Conservation (phyloP, 2,888 invertebrate species). For the Xiphydria camelus region DNA sequence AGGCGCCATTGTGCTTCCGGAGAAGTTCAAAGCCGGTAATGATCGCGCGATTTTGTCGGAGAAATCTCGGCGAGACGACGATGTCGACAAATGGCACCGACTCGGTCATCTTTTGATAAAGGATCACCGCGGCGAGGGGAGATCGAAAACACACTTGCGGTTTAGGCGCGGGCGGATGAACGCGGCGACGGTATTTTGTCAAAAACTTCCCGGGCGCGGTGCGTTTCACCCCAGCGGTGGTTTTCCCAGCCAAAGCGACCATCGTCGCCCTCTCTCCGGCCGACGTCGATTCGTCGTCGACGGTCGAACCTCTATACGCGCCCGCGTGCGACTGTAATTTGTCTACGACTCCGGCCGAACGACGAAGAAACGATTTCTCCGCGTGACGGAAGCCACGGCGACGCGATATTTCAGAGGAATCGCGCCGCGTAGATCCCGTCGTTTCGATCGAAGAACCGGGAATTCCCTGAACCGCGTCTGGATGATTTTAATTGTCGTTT, state of each 20-base stretch:
- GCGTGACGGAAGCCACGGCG: too few relatives aligned
- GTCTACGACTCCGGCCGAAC: too few relatives aligned
- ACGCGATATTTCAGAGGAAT: too few relatives aligned
- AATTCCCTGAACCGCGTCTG: too few relatives aligned
- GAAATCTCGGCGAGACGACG: constrained; percentile 17
- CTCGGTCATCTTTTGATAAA: constrained; percentile 32
- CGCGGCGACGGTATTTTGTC: constrained; percentile 19
- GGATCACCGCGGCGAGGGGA: constrained; percentile 26
- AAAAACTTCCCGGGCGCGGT: constrained; percentile 21
- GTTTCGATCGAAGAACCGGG: too few relatives aligned
- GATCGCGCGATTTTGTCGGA: constrained; percentile 28
- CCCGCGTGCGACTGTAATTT: neutral
- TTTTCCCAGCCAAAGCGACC: neutral
- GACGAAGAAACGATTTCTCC: too few relatives aligned
- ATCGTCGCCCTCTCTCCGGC: too few relatives aligned
- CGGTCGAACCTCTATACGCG: neutral
- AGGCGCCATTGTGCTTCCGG: constrained; percentile 9
- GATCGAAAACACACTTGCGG: neutral
- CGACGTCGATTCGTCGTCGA: too few relatives aligned
- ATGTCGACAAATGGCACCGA: constrained; percentile 37
- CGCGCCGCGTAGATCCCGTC: too few relatives aligned
- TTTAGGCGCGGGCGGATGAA: neutral
- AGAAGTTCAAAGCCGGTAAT: constrained; percentile 23
- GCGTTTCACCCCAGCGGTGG: constrained; percentile 17
- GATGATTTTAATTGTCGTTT: too few relatives aligned